Base-by-base conservation (phyloP, 2,888 invertebrate species). In the Cheilosia scutellata region DNA sequence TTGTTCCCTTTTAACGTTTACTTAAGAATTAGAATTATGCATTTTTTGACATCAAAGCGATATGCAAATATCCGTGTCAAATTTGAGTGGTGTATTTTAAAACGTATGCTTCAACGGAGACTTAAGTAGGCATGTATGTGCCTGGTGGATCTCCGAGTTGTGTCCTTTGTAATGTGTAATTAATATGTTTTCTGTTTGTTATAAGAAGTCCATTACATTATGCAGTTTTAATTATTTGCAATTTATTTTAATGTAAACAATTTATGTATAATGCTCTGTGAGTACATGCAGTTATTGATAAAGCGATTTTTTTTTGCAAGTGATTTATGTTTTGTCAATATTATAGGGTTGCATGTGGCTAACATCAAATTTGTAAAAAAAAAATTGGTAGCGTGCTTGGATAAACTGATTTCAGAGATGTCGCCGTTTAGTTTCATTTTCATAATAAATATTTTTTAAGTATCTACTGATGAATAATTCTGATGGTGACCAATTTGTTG, bases 21-120 rank as follows among this genome's bases (percentile, higher is more conserved):
- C 70, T 82, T 78, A 74, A 40, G 77, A 82, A 68, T 77, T 77
- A 83, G 79, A 87, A 87, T 86, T 88, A 87, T 88, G 87, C 87
- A 87, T 87, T 87, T 37, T 88, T 83, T 87, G 82, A 88, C 87
- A 88, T 88, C 88, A 88, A 88, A 88, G 88, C 77, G 82, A 78
- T 88, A 88, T 88, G 88, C 88, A 88, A 88, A 88, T 88, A 88
- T 87, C 88, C 87, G 83, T 83, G 83, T 83, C 87, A 87, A 83
- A 78, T 83, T 83, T 53, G 53, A 87, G 87, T 87, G 83, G 60
- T 57, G 53, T 74, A 53, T 72, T 80, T 80, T 63, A 62, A 57
- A 55, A 49, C 25, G 49, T n/a, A n/a, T 58, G 72, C 86, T 77
- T 86, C 86, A 76, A 31, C 70, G 16, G 68, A 86, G 82, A 72